phyloP scores from a whole-genome alignment of 2,797 vertebrate genomes.

The Melopsittacus undulatus region DNA sequence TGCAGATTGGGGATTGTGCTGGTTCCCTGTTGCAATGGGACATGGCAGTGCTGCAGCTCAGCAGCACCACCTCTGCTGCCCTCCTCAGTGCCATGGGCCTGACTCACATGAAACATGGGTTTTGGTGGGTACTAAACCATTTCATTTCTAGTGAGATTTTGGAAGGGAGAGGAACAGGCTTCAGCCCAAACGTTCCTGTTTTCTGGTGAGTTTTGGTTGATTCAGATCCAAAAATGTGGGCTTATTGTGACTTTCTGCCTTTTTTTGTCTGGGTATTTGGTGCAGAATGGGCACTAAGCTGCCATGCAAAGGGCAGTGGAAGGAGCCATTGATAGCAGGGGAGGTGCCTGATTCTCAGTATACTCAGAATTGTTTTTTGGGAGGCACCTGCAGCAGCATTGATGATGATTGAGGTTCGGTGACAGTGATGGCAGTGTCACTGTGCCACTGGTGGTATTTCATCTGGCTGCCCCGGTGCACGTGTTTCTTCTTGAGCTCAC shows the following conservation, averaged over 20 bases:
- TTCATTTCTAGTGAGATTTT: not conserved
- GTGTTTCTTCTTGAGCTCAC: not conserved
- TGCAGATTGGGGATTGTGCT: not conserved
- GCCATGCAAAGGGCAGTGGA: fast-evolving
- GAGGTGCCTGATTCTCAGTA: not conserved
- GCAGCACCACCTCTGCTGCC: not conserved
- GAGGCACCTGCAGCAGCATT: not conserved
- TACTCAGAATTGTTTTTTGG: fast-evolving
- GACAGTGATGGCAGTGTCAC: fast-evolving
- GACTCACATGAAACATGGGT: not conserved
- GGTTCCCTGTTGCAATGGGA: not conserved
- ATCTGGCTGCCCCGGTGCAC: not conserved
- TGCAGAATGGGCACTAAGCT: not conserved
- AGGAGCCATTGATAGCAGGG: not conserved
- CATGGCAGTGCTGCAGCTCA: not conserved
- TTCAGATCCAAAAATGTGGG: not conserved
- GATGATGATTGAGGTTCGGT: not conserved
- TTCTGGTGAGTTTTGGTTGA: not conserved
- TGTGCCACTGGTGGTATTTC: fast-evolving
- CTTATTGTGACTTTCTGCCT: not conserved
- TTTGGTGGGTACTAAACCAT: not conserved
- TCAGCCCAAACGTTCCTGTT: not conserved
- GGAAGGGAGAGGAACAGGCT: not conserved
- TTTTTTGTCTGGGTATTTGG: not conserved
- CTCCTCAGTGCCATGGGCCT: not conserved